Percentiles rank a stretch among this genome's conserved stretches.
Evolutionary conservation across 2,113 vertebrate species (phyloP).

Genomic region (Saccopteryx bilineata): DNA sequence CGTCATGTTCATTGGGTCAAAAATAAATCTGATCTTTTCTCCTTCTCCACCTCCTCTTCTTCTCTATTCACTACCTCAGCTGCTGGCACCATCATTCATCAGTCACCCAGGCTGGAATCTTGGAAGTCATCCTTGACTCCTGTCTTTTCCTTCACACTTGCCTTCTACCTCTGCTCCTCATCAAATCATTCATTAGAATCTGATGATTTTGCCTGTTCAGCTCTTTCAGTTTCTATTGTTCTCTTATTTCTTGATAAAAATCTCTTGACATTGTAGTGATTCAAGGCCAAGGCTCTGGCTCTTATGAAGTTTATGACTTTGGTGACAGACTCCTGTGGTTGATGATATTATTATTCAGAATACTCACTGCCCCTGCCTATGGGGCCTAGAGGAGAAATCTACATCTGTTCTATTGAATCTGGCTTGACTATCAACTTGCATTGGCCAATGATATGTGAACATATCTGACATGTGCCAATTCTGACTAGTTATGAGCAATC

Average conservation of each 20-base stretch:
- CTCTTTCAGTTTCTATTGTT: conserved; percentile 25
- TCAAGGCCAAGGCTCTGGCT: not conserved
- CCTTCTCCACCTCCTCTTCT: not conserved
- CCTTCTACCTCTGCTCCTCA: not conserved
- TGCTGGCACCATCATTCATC: not conserved
- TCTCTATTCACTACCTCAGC: not conserved
- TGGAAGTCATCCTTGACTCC: not conserved
- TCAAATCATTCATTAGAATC: not conserved
- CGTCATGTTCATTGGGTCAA: not conserved
- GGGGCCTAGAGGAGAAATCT: not conserved
- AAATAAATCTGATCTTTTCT: not conserved
- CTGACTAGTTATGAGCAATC: not conserved
- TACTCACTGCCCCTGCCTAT: not conserved
- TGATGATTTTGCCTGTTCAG: not conserved
- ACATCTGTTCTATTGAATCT: not conserved
- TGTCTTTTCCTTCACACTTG: conserved; percentile 1
- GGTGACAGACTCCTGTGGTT: not conserved
- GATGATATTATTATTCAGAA: not conserved
- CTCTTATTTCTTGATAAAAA: not conserved
- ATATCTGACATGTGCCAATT: not conserved
- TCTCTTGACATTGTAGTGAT: not conserved
- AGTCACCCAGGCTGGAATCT: not conserved
- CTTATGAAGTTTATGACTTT: conserved; percentile 1
- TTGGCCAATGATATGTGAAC: not conserved
- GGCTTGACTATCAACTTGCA: not conserved